Base-by-base conservation (phyloP, 2,888 invertebrate genomes). In the Panopea generosa region DNA sequence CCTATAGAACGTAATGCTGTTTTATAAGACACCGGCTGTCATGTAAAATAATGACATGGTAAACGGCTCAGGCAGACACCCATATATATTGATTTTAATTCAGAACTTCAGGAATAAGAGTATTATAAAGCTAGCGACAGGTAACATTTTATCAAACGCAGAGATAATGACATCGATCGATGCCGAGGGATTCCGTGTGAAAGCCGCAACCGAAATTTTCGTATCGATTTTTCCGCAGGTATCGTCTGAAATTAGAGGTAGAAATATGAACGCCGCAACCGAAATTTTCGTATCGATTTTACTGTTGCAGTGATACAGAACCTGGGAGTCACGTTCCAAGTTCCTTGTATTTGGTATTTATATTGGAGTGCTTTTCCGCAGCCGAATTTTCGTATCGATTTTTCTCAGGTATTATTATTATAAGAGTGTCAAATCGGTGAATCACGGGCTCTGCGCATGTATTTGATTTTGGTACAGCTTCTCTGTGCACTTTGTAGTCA, bases 151-250 rank as follows among this genome's bases (percentile, higher is more conserved):
- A 33, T 33, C 33, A 33, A 33, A 33, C 33, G 33, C 33, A 11
- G 45, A 45, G 52, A 57, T 71, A 53, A 60, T 60, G 55, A 60
- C 55, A 49, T 20, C 66, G 66, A 72, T 72, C 72, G 47, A 72
- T 72, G 45, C 20, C 18, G 53, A 69, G 59, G 61, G 18, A 69
- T 69, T 69, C 45, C 47, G 60, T 59, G 43, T 56, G 55, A 60
- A 53, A 38, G 59, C 50, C 60, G 66, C 66, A 49, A 55, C 72
- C 72, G 66, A 72, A 72, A 72, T 72, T 72, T 66, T 45, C 27
- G 27, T 66, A 72, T 72, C 40, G 72, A 72, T 72, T 72, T 69
- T 72, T 72, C 26, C 45, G 45, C 45, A 45, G 45, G 45, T 45
- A 45, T 33, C 33, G 33, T 33, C 33, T 33, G 33, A 33, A n/a